phyloP scores from a whole-genome alignment of 2,888 invertebrate species.

The Cerastis leucographa region DNA sequence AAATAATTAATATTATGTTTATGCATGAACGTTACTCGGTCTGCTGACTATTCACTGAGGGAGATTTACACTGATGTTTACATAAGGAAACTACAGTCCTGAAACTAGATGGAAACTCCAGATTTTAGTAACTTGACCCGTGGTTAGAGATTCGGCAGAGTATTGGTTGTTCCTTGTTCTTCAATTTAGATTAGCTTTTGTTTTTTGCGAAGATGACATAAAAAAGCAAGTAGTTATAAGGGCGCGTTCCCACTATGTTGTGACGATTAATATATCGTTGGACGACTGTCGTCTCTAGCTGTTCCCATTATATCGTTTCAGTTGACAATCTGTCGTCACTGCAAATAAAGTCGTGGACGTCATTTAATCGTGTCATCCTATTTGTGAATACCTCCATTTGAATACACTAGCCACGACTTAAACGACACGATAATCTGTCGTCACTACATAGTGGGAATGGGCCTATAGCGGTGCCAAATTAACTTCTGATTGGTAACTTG shows the following conservation, averaged over 20 bases:
- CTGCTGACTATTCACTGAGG: constrained; percentile 32
- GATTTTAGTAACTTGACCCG: constrained; percentile 11
- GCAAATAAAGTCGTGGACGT: no score
- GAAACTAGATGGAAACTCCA: constrained; percentile 22
- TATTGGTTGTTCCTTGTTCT: background rate
- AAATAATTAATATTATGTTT: constrained; percentile 42
- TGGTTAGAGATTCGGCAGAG: background rate
- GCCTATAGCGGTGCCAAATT: background rate
- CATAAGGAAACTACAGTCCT: constrained; percentile 31
- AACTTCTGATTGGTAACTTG: background rate
- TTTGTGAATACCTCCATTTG: no score
- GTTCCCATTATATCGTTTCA: no score
- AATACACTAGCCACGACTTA: no score
- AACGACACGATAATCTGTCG: no score
- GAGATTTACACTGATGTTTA: constrained; percentile 31
- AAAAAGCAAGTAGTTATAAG: background rate
- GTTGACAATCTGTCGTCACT: no score
- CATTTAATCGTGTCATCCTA: no score
- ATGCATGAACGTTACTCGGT: constrained; percentile 44
- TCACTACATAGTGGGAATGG: no score
- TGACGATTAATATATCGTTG: no score
- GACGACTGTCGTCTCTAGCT: no score
- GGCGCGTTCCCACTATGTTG: no score
- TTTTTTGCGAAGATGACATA: background rate
- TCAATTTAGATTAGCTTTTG: background rate